phyloP scores from a whole-genome alignment of 2,797 vertebrate species.

The Bucorvus abyssinicus region DNA sequence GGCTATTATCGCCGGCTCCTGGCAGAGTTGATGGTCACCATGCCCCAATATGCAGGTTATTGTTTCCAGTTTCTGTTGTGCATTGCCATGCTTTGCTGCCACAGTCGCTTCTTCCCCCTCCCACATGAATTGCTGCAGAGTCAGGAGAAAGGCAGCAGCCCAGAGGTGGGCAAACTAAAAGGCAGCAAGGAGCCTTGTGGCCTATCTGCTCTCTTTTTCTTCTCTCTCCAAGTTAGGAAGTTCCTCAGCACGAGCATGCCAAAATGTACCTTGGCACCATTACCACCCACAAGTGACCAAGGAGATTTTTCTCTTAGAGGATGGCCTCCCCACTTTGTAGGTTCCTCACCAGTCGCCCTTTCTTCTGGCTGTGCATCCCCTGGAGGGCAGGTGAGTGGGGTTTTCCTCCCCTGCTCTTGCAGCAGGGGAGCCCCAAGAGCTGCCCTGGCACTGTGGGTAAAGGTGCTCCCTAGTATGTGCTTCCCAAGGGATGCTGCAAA shows the following conservation, averaged over 20 bases:
- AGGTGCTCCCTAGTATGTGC: background rate
- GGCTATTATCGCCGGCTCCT: background rate
- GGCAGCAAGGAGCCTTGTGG: background rate
- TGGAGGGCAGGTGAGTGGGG: background rate
- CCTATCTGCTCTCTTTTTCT: background rate
- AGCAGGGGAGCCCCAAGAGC: background rate
- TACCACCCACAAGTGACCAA: background rate
- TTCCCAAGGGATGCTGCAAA: background rate
- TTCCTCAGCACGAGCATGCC: background rate
- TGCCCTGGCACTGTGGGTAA: background rate
- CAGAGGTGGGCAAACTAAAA: background rate
- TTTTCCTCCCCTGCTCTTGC: background rate
- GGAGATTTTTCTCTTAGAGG: background rate
- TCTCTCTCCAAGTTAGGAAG: background rate
- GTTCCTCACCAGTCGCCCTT: background rate
- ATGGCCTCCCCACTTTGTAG: background rate
- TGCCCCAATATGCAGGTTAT: background rate
- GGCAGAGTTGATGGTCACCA: background rate
- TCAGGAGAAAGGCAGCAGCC: background rate
- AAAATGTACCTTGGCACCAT: background rate
- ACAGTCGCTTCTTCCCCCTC: background rate
- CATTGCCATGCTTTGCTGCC: background rate
- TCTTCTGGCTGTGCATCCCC: background rate
- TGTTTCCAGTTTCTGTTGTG: constrained; percentile 41
- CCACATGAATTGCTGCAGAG: background rate